These are phyloP conservation scores for Mycetomoellerius zeteki DNA, from an alignment of 1,140 invertebrate species.

Conservation along the genomic window DNA sequence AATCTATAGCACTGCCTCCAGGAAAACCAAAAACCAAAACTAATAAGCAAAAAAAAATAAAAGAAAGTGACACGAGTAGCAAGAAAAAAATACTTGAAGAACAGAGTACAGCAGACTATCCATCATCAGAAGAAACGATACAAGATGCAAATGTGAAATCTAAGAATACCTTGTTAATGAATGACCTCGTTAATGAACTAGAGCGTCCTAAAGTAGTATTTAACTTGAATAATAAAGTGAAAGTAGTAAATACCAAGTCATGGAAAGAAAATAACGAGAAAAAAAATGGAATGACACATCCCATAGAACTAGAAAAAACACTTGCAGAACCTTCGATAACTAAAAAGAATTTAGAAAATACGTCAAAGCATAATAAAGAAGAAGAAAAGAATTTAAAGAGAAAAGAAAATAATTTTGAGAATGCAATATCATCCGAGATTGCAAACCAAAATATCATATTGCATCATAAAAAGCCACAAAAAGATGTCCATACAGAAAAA, in stretches of 20 bases:
- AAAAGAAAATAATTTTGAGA: not conserved
- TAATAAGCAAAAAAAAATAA: constrained; percentile 42
- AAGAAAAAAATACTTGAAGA: constrained; percentile 11
- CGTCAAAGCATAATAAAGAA: constrained; percentile 7
- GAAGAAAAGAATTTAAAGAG: not conserved
- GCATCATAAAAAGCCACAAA: not conserved
- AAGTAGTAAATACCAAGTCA: constrained; percentile 74
- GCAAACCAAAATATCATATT: not conserved
- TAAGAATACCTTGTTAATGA: not conserved
- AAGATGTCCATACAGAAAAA: constrained; percentile 11
- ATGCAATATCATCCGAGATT: not conserved
- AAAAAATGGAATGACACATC: not conserved
- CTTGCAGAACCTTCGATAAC: not conserved
- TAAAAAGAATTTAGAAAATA: constrained; percentile 27
- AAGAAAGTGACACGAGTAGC: not conserved
- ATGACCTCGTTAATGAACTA: too few species aligned
- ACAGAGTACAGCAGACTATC: not conserved
- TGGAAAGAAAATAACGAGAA: constrained; percentile 69
- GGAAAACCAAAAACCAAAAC: constrained; percentile 35
- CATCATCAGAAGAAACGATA: not conserved
- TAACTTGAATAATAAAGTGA: constrained; percentile 78
- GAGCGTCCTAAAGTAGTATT: constrained; percentile 80
- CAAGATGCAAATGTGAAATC: constrained; percentile 30
- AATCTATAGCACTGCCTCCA: constrained; percentile 25
- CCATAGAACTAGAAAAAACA: not conserved